Evolutionary conservation across 2,888 invertebrate species (phyloP).

Genomic region (Nomada goodeniana): DNA sequence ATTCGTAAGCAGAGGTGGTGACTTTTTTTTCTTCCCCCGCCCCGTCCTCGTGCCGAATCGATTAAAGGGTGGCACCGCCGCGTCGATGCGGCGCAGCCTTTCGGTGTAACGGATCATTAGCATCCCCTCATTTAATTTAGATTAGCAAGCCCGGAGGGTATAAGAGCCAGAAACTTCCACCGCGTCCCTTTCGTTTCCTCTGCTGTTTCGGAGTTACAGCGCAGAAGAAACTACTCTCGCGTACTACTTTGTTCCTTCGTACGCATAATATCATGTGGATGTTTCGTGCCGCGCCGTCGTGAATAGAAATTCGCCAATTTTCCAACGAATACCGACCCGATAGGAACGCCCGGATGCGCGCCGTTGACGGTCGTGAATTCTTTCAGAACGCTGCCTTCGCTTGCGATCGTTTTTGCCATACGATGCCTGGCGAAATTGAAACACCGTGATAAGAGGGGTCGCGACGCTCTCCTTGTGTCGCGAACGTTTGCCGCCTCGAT

Average conservation of each 20-base stretch:
- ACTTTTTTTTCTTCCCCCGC: slow-evolving; percentile 45
- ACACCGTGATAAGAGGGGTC: slow-evolving; percentile 52
- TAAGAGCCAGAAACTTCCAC: slow-evolving; percentile 61
- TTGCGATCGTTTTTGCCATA: slow-evolving; percentile 34
- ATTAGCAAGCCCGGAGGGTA: slow-evolving; percentile 69
- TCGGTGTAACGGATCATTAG: slow-evolving; percentile 77
- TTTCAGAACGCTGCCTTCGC: slow-evolving; percentile 1
- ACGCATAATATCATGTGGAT: slow-evolving; percentile 77
- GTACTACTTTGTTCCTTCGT: slow-evolving; percentile 68
- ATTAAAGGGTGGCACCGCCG: slow-evolving; percentile 68
- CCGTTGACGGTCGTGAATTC: slow-evolving; percentile 53
- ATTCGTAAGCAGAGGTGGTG: slow-evolving; percentile 58
- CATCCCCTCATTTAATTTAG: slow-evolving; percentile 78
- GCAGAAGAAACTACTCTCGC: slow-evolving; percentile 61
- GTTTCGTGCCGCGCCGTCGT: slow-evolving; percentile 58
- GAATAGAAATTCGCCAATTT: slow-evolving; percentile 75
- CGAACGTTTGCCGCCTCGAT: neutral
- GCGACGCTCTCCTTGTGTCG: neutral
- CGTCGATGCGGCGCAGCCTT: slow-evolving; percentile 70
- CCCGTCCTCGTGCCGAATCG: slow-evolving; percentile 66
- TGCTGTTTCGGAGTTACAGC: slow-evolving; percentile 1
- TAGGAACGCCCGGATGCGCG: slow-evolving; percentile 66
- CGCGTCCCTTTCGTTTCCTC: slow-evolving; percentile 10
- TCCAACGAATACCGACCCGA: slow-evolving; percentile 71
- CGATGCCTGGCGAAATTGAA: slow-evolving; percentile 53